A percentile compares a stretch with the other conserved stretches of the same genome.
phyloP scores from a whole-genome alignment of 64 coral and sea anemone genomes.

The Stichodactyla mertensii region DNA sequence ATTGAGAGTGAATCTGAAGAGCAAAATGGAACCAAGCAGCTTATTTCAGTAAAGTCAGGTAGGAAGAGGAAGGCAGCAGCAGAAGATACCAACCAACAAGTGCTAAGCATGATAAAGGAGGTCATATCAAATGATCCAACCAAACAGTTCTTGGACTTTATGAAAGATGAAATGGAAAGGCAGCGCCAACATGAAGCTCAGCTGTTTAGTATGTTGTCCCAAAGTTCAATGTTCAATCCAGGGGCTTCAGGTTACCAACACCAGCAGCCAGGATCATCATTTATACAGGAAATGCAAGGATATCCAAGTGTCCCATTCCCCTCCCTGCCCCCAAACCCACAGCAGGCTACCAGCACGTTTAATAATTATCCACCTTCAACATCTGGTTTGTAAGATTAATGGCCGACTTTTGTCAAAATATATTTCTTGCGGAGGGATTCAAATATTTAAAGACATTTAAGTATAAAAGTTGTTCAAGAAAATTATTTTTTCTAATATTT shows the following conservation, averaged over 20 bases:
- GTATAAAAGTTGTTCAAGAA: too few relatives aligned
- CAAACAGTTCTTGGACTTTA: slow-evolving; percentile 55
- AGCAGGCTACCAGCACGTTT: background rate
- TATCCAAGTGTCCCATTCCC: background rate
- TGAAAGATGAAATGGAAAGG: slow-evolving; percentile 73
- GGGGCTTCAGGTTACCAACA: background rate
- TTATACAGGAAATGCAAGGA: background rate
- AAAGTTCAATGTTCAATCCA: background rate
- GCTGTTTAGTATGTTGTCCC: slow-evolving; percentile 51
- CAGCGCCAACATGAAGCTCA: slow-evolving; percentile 36
- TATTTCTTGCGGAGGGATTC: too few relatives aligned
- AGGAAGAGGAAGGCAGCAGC: background rate
- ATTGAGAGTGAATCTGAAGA: background rate
- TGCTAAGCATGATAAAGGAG: slow-evolving; percentile 36
- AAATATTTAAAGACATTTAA: too few relatives aligned
- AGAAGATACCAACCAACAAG: slow-evolving; percentile 32
- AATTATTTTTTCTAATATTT: too few relatives aligned
- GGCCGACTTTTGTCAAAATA: too few relatives aligned
- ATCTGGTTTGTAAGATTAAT: too few relatives aligned
- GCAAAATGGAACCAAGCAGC: slow-evolving; percentile 2
- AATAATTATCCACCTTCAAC: too few relatives aligned
- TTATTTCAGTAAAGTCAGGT: slow-evolving; percentile 21
- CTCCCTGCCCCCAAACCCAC: background rate
- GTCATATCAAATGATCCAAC: slow-evolving; percentile 56
- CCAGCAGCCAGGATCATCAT: background rate